phyloP scores from a whole-genome alignment of 2,888 invertebrate genomes.

The Omphaloscelis lunosa region DNA sequence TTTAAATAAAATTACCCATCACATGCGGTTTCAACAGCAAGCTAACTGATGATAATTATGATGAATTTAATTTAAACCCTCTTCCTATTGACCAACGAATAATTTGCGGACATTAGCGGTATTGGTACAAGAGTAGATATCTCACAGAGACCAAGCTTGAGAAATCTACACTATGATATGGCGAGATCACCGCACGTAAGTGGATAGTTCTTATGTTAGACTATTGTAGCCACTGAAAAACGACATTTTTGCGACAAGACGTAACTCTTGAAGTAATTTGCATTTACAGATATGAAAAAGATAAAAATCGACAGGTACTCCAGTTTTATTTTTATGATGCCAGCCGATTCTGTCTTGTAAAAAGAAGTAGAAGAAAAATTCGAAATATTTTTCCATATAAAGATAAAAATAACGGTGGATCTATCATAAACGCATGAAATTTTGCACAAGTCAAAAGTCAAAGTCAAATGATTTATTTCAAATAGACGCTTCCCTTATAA shows the following conservation, averaged over 20 bases:
- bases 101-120: constrained; percentile 51
- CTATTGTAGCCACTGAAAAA: background rate
- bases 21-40: constrained; percentile 47
- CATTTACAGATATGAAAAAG: too few species aligned
- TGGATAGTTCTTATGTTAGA: background rate
- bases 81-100: constrained; percentile 52
- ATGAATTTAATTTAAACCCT: constrained; percentile 57
- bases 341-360: too few species aligned
- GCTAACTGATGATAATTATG: constrained; percentile 49
- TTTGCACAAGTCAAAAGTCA: background rate
- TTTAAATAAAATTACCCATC: constrained; percentile 34
- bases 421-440: background rate
- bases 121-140: constrained; percentile 14
- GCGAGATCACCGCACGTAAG: background rate
- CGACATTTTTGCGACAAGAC: background rate
- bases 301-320: too few species aligned
- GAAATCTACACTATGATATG: too few species aligned
- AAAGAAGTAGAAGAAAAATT: background rate
- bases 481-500: too few species aligned
- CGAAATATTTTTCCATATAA: fast-evolving
- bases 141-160: constrained; percentile 9
- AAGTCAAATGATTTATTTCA: too few species aligned
- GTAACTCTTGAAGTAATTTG: background rate
- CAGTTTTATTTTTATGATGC: background rate
- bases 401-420: background rate